These are phyloP conservation scores for Psephotus haematonotus DNA, from an alignment of 2,113 vertebrate species.

Conservation along the genomic window DNA sequence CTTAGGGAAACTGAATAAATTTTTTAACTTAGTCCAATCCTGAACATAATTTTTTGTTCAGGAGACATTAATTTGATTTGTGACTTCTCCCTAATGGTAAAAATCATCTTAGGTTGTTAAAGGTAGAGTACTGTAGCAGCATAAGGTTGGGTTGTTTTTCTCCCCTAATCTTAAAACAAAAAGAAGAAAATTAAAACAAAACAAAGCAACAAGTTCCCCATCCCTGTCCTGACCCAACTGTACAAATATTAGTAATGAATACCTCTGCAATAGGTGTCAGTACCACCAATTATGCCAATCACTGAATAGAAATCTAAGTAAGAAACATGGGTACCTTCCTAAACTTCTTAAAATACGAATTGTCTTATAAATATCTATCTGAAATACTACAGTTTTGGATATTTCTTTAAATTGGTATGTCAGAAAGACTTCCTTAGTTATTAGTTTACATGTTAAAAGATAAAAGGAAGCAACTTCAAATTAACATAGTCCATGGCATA, in stretches of 20 bases:
- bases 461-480: neutral
- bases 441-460: neutral
- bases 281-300: neutral
- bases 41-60: neutral
- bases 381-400: neutral
- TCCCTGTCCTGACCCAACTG: rapidly evolving
- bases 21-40: neutral
- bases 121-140: neutral
- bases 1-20: neutral
- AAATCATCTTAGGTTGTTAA: neutral
- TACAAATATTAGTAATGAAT: neutral
- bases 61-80: neutral
- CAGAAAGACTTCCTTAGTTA: neutral
- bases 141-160: rapidly evolving
- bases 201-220: neutral
- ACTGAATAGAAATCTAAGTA: neutral
- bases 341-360: neutral
- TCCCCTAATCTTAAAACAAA: neutral
- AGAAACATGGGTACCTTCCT: rapidly evolving
- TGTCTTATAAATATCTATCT: neutral
- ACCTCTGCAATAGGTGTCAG: neutral
- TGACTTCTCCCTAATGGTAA: neutral
- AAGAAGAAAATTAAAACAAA: neutral
- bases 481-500: neutral
- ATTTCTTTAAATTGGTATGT: neutral